Conservation (phyloP, 2,888 invertebrate genomes). For the Isotomurus palustris region DNA sequence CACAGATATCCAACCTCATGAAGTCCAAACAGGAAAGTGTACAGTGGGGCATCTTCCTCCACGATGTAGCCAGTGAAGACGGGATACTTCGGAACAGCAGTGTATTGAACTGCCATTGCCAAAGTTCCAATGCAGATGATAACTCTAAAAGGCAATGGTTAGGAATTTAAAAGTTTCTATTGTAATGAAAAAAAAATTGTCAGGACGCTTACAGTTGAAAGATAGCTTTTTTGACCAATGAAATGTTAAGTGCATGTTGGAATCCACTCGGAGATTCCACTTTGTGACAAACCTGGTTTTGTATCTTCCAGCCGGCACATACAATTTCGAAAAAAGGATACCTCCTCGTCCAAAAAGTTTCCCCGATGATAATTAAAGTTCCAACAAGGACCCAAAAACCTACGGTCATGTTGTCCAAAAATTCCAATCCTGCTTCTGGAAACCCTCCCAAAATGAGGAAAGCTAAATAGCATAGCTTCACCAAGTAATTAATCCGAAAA, state of each 20-base stretch:
- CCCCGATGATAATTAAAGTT: not conserved
- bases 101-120: conserved; percentile 3
- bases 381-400: not conserved
- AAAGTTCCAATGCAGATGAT: not conserved
- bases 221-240: not conserved
- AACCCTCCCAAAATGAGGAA: not conserved
- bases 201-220: conserved; percentile 6
- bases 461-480: not conserved
- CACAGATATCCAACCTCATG: conserved; percentile 2
- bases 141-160: too few relatives aligned
- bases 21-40: not conserved
- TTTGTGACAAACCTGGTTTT: not conserved
- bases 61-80: conserved; percentile 3
- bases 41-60: not conserved
- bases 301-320: conserved; percentile 5
- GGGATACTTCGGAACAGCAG: not conserved
- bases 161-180: too few relatives aligned
- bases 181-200: not conserved
- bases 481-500: not conserved
- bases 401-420: not conserved
- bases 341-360: not conserved
- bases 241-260: not conserved
- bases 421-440: not conserved
- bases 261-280: not conserved
- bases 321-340: conserved; percentile 12